A percentile compares a stretch with the other conserved stretches of the same genome.
These are phyloP conservation scores for Myotis pilosus DNA, from an alignment of 2,797 vertebrate genomes.

Conservation along the genomic window DNA sequence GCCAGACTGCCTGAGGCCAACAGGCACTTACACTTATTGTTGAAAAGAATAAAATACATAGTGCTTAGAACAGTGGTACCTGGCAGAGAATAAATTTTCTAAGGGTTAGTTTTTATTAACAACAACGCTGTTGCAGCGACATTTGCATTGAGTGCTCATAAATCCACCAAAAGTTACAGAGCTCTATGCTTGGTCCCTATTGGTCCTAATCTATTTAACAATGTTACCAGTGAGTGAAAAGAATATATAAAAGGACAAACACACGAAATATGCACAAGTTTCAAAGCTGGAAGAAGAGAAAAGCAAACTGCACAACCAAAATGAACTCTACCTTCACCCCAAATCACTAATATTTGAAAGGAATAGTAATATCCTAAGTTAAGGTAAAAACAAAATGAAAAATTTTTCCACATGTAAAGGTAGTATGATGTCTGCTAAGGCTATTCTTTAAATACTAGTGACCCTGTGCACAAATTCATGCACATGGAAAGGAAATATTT, in stretches of 20 bases:
- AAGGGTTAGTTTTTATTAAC: background rate
- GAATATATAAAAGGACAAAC: background rate
- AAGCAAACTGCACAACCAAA: background rate
- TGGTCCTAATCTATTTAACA: background rate
- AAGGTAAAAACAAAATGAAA: background rate
- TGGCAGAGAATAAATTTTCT: constrained; percentile 1
- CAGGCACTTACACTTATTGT: background rate
- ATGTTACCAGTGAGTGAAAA: background rate
- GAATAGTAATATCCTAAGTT: background rate
- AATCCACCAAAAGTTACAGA: background rate
- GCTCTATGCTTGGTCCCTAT: too few species aligned
- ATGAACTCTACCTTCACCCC: background rate
- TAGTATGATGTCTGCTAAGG: background rate
- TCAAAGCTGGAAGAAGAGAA: background rate
- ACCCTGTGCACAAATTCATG: too few species aligned
- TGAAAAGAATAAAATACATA: background rate
- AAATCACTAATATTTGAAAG: background rate
- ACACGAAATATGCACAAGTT: background rate
- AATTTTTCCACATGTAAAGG: background rate
- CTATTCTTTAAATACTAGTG: background rate
- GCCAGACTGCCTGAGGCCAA: background rate
- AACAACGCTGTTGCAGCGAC: background rate
- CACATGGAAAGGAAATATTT: too few species aligned
- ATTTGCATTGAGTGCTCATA: background rate
- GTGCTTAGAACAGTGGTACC: background rate